Base-by-base conservation (phyloP, 2,113 vertebrate genomes). In the Clupea harengus region DNA sequence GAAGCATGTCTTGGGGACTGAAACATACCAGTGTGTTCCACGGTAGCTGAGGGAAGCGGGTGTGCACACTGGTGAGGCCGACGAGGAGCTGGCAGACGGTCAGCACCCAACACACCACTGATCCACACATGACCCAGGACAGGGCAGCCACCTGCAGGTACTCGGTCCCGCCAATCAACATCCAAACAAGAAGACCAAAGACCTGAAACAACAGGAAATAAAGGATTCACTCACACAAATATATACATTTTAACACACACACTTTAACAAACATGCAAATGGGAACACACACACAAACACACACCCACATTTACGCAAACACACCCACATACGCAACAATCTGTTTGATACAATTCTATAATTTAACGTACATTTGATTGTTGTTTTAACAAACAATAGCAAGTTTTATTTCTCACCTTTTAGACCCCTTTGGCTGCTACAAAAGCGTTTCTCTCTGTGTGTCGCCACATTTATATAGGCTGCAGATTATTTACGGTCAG, bases 91-190 rank as follows among this genome's bases (percentile, higher is more conserved):
- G 96, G 92, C 95, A 95, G 87, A 97, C 81, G 0, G 97, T 97
- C 87, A 98, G 94, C 87, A 97, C 93, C 98, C 98, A 99, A 90
- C 95, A 97, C 85, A 96, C 93, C 45, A 98, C 94, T 82, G 97
- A 94, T 46, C 98, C 95, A 89, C 97, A 98, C 97, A 99, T 97
- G 89, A 97, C 97, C 96, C 97, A 99, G 92, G 95, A 96, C 0
- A 99, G 96, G 0, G 95, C 95, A 82, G 97, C 92, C 60, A 96
- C 94, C 0, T 92, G 93, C 78, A 96, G 96, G 90, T 98, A 98
- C 46, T 99, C 96, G 0, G 97, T 98, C 45, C 97, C 97, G 1
- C 96, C 97, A 0, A 99, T 93, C 72, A 99, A 93, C 4, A 96
- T 97, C 98, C 98, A 99, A n/a, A 99, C 97, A 89, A 99, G 92